Base-by-base conservation (phyloP, 2,113 vertebrate species). In the Zootoca vivipara region DNA sequence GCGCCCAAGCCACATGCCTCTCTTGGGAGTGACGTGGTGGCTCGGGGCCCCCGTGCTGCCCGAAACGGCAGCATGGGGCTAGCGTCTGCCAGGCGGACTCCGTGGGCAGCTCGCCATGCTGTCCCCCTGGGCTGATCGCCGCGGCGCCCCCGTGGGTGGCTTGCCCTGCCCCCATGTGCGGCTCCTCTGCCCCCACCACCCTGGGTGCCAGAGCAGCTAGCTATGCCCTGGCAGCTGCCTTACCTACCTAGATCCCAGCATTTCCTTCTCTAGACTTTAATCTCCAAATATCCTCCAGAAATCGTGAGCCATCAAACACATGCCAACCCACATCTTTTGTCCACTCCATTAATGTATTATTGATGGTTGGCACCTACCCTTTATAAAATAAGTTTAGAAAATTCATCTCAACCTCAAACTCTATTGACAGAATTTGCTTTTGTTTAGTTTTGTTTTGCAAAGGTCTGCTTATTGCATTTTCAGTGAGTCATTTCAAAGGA, bases 291-390 rank as follows among this genome's bases (percentile, higher is more conserved):
- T 93, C 89, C 78, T 92, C 89, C 92, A 90, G 94, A 95, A 84
- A 91, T 93, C 85, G 87, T 94, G 94, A 94, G 88, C 92, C 78
- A 82, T 94, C 92, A 93, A 94, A 93, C 92, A 92, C 88, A 91
- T 92, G 94, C 92, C 92, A 73, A 38, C 33, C 15, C 72, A 35
- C 94, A 93, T 86, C 93, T 90, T 38, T 65, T 22, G 18, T 93
- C 92, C 90, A 93, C 93, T 87, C 92, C 91, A 94, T 94, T 93
- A 94, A 93, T 89, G 91, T 83, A 89, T 93, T 94, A 95, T 95
- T 93, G 93, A 94, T 95, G 91, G 91, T 91, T 92, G 90, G 87
- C 90, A 89, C 89, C 92, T 92, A 82, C 82, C 62, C 78, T 92
- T 94, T 94, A 92, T 83, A 91, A 94, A 91, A 89, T 91, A 91